phyloP scores from a whole-genome alignment of 2,113 vertebrate genomes.

The Microcebus griseorufus region DNA sequence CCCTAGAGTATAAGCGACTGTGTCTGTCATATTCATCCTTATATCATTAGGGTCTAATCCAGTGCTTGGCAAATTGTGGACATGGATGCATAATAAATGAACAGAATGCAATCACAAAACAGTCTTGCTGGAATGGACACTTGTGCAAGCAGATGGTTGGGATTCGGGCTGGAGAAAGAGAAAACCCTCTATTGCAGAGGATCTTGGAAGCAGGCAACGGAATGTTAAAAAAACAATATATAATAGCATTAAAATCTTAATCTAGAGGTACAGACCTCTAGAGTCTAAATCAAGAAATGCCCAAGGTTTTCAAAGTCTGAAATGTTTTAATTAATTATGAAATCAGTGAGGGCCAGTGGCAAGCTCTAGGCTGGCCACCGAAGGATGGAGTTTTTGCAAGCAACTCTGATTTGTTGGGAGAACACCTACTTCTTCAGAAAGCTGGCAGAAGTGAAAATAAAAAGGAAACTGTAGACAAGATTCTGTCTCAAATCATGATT shows the following conservation, averaged over 20 bases:
- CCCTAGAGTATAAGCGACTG: not conserved
- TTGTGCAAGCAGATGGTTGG: not conserved
- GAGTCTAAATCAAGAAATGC: not conserved
- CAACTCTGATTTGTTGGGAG: not conserved
- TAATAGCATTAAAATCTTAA: not conserved
- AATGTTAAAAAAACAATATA: not conserved
- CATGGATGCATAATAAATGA: not conserved
- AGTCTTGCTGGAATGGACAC: not conserved
- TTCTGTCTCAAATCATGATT: not conserved
- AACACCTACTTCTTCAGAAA: not conserved
- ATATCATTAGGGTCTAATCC: not conserved
- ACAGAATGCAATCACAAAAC: not conserved
- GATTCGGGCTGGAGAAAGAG: not conserved
- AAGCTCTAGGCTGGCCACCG: not conserved
- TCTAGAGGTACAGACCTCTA: not conserved
- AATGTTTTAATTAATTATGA: not conserved
- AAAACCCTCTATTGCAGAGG: not conserved
- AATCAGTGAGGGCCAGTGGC: not conserved
- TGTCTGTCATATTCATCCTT: not conserved
- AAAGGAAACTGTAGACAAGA: not conserved
- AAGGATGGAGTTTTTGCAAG: not conserved
- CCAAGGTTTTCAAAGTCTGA: not conserved
- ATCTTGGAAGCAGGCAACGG: not conserved
- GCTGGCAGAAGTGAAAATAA: not conserved
- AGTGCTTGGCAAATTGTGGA: not conserved